Evolutionary conservation across 2,113 vertebrate species (phyloP), one percentile per base, ranked within the genome.

Genomic region (Myodes glareolus): DNA sequence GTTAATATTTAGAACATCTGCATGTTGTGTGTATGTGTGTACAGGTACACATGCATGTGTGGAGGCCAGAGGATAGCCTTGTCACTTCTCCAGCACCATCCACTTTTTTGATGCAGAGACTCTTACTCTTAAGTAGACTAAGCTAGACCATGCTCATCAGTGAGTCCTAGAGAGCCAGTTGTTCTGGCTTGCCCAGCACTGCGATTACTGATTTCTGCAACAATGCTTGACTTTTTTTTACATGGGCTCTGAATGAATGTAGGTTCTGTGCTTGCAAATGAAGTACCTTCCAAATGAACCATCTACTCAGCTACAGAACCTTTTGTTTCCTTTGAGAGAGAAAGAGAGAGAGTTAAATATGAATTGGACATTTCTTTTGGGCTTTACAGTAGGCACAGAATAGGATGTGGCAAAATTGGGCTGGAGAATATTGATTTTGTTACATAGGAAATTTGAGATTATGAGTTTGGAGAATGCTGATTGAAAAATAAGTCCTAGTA

Each of bases 371-470:
- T 52, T 92, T 91, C 39, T 63, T 77, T 45, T 86, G 47, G 58
- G 11, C 16, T 70, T 90, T 88, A 36, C 4, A 78, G 23, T 27
- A 84, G 63, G 81, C 9, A 84, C 14, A 92, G 42, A 50, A 85
- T 10, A 88, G 50, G 33, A 85, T 91, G 45, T 87, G 45, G 85
- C 23, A 92, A 94, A 95, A 78, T 23, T 90, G 45, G 36, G 13
- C 77, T 91, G 92, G 23, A 27, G 65, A 78, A 65, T 91, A 67
- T 91, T 94, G 72, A 65, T 92, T 94, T 61, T 86, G 77, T 19
- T 94, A 73, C 4, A 7, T 61, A 94, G 45, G n/a, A 92, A 96
- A 65, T 80, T 80, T 67, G n/a, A 95, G 50, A 82, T 81, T 92
- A n/a, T 92, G 94, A 73, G 12, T 78, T 90, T 50, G 75, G 80